phyloP scores from a whole-genome alignment of 2,888 invertebrate species.

The Machimus rusticus region DNA sequence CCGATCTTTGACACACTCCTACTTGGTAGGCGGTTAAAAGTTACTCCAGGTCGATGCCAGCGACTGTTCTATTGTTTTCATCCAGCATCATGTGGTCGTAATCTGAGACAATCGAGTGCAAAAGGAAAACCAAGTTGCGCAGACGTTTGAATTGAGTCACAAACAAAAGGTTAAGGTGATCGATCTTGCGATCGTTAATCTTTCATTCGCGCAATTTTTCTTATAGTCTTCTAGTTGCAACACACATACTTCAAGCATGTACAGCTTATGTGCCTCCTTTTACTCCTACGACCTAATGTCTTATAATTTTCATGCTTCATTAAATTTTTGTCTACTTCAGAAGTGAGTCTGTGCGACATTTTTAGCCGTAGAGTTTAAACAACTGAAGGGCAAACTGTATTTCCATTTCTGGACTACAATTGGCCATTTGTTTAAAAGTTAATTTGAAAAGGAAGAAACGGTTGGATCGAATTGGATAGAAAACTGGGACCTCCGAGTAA shows the following conservation, averaged over 20 bases:
- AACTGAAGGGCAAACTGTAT: neutral
- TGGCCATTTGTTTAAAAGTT: neutral
- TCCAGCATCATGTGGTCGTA: constrained; percentile 27
- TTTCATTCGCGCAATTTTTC: constrained; percentile 20
- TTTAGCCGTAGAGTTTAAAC: neutral
- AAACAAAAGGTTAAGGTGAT: constrained; percentile 35
- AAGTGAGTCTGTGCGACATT: neutral
- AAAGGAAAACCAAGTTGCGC: constrained; percentile 17
- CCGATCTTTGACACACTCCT: neutral
- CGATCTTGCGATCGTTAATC: constrained; percentile 26
- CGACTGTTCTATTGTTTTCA: constrained; percentile 10
- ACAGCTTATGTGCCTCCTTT: neutral
- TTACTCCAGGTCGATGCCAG: neutral
- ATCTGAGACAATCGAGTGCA: constrained; percentile 33
- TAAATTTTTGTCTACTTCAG: neutral
- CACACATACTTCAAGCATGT: neutral
- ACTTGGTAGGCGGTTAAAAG: constrained; percentile 25
- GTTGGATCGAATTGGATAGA: neutral
- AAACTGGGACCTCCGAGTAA: neutral
- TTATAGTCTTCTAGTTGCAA: neutral
- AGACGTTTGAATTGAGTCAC: constrained; percentile 33
- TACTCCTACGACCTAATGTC: neutral
- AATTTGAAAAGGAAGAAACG: neutral
- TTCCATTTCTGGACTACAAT: neutral
- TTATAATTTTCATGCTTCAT: constrained; percentile 14